Evolutionary conservation across 2,888 invertebrate species (phyloP).

Genomic region (Orthosia gothica): DNA sequence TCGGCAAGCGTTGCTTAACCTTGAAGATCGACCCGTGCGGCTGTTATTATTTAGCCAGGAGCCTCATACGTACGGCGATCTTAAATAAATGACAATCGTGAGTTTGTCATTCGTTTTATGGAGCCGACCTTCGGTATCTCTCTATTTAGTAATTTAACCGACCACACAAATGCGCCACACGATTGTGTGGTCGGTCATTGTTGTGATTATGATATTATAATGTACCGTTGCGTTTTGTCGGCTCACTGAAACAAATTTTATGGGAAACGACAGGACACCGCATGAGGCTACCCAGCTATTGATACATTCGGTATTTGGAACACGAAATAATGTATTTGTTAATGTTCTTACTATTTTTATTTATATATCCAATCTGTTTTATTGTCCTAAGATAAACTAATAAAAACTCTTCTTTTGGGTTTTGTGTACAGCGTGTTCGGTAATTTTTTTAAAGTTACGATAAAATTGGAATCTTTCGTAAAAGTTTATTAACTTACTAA

Average conservation of each 20-base stretch:
- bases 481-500: no score
- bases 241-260: constrained; percentile 22
- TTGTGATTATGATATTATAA: constrained; percentile 42
- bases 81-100: no score
- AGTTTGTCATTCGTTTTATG: background rate
- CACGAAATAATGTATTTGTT: background rate
- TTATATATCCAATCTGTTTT: background rate
- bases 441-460: no score
- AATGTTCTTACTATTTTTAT: background rate
- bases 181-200: constrained; percentile 41
- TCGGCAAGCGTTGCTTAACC: no score
- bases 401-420: background rate
- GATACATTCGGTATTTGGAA: background rate
- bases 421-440: no score
- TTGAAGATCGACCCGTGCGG: no score
- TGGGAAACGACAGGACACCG: constrained; percentile 12
- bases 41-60: no score
- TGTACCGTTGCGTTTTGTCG: constrained; percentile 26
- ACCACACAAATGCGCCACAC: constrained; percentile 8
- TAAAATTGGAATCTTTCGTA: no score
- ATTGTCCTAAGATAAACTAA: background rate
- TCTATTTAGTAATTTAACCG: background rate
- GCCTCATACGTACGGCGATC: no score
- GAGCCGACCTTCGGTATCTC: background rate
- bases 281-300: constrained; percentile 3